Base-by-base conservation (phyloP, 2,113 vertebrate genomes). In the Tragelaphus imberbis region DNA sequence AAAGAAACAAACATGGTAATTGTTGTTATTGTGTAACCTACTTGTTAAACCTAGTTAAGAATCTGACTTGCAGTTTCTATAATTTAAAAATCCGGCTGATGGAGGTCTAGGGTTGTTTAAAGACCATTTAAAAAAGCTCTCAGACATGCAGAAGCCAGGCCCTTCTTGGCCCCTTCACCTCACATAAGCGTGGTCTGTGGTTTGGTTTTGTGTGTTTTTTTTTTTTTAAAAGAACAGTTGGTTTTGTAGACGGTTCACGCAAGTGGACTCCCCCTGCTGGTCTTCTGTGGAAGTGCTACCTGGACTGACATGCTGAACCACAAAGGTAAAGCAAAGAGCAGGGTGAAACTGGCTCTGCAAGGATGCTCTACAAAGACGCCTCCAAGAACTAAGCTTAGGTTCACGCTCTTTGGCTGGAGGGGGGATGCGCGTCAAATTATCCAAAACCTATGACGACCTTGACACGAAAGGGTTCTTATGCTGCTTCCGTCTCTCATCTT, bases 181-280 rank as follows among this genome's bases (percentile, higher is more conserved):
- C 93, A 58, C 75, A 3, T 3, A 23, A 23, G 11, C 10, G 9
- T 27, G 58, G n/a, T 75, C 19, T 79, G 30, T 21, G 75, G 27
- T 36, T 92, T 92, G 71, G 36, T 49, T 75, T 23, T 40, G 23
- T 75, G 5, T 13, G n/a, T 21, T 68, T 21, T 68, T 36, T 65
- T 59, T 63, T 63, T 30, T 59, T 28, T 80, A 36, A 71, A 56
- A 16, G 6, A n/a, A 36, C 19, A 28, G 65, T 6, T 2, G 9
- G n/a, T 36, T 94, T 88, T 90, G 49, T 0, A 33, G 7, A 96
- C 2, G 13, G 19, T 53, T 33, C 16, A 16, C 36, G 19, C 61
- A 33, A 61, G 4, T 9, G n/a, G 56, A 1, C 65, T 81, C 85
- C 86, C 84, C 77, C 95, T 97, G 59, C 88, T 97, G 98, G 92